These are phyloP conservation scores for Choloepus didactylus DNA, from an alignment of 2,797 vertebrate genomes.

Conservation along the genomic window DNA sequence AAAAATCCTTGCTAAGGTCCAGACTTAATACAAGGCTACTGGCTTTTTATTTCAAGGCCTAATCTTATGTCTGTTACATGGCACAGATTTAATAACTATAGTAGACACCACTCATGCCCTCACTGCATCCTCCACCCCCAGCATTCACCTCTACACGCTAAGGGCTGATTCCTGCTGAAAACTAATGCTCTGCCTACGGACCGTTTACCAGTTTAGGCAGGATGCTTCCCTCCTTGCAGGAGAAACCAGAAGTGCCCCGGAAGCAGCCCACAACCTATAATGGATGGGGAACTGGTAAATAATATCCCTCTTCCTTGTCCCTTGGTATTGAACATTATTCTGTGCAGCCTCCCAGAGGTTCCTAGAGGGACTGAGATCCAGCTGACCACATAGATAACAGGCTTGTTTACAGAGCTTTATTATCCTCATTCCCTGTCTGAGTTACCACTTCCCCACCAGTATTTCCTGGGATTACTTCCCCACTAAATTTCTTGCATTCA, in stretches of 20 bases:
- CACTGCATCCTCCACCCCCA: neutral
- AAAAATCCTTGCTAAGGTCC: neutral
- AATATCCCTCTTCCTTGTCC: neutral
- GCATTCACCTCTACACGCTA: neutral
- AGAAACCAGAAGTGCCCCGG: neutral
- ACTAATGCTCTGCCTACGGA: neutral
- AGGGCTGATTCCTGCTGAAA: neutral
- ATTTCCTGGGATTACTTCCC: neutral
- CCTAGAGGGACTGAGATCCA: neutral
- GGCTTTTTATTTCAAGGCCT: neutral
- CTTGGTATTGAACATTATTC: neutral
- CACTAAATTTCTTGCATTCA: neutral
- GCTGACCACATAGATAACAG: too few relatives aligned
- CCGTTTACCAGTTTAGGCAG: neutral
- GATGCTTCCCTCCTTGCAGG: neutral
- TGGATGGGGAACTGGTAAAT: neutral
- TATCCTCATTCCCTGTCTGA: neutral
- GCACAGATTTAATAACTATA: neutral
- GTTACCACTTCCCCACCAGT: fast-evolving
- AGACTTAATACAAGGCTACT: neutral
- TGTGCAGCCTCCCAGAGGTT: neutral
- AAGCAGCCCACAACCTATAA: neutral
- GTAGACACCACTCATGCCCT: fast-evolving
- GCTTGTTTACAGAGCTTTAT: neutral
- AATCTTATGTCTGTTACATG: neutral